Percentiles rank a stretch among this genome's conserved stretches.
These are phyloP conservation scores for Pomacea maculata DNA, from an alignment of 1,140 invertebrate species.

Conservation along the genomic window DNA sequence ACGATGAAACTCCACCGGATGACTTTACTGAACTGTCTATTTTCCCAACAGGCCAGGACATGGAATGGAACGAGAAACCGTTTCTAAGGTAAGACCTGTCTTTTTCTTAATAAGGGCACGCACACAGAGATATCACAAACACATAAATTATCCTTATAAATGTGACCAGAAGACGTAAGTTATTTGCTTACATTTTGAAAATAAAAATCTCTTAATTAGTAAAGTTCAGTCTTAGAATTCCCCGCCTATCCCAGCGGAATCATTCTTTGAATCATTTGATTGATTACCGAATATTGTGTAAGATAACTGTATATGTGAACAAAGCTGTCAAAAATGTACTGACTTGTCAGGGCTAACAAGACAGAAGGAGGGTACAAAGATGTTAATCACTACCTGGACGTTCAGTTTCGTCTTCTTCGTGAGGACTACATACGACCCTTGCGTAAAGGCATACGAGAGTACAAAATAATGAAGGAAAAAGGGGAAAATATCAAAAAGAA, in stretches of 20 bases:
- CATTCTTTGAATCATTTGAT: no score
- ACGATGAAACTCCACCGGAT: conserved; percentile 44
- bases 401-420: conserved; percentile 78
- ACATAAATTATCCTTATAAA: no score
- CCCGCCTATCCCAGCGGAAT: no score
- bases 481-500: neutral
- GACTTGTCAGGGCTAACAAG: conserved; percentile 21
- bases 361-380: conserved; percentile 37
- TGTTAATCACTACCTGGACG: conserved; percentile 78
- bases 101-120: neutral
- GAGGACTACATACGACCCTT: conserved; percentile 73
- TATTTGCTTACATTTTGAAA: no score
- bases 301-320: conserved; percentile 26
- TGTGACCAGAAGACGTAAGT: no score
- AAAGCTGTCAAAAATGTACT: neutral
- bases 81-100: conserved; percentile 50
- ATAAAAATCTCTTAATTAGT: no score
- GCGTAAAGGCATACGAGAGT: conserved; percentile 58
- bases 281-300: no score
- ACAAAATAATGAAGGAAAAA: conserved; percentile 14
- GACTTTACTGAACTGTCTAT: conserved; percentile 56
- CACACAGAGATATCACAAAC: no score
- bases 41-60: conserved; percentile 51
- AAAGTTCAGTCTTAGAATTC: no score
- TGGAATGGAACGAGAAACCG: conserved; percentile 45